Percentiles rank a stretch among this genome's conserved stretches.
phyloP scores from a whole-genome alignment of 2,113 vertebrate species.

The Polypterus bichir region DNA sequence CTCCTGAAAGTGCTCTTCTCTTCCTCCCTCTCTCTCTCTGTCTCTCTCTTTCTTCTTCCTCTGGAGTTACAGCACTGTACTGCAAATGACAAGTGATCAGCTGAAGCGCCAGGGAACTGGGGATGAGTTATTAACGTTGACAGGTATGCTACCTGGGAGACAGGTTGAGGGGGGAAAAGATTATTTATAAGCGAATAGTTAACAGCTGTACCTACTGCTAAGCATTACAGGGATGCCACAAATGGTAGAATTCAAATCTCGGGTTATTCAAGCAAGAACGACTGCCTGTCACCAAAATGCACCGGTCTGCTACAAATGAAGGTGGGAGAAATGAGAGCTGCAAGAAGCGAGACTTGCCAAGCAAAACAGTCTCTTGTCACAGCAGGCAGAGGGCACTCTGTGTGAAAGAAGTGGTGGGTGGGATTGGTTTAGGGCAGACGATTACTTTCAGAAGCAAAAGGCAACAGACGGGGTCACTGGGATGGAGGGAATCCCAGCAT shows the following conservation, averaged over 20 bases:
- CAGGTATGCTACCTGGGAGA: slow-evolving; percentile 73
- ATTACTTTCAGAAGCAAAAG: too few species aligned
- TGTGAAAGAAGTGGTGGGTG: too few species aligned
- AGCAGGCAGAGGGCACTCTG: slow-evolving; percentile 25
- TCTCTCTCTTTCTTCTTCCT: too few species aligned
- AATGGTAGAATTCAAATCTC: slow-evolving; percentile 66
- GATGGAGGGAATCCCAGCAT: too few species aligned
- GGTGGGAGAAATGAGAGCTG: slow-evolving; percentile 40
- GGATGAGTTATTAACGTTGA: slow-evolving; percentile 71
- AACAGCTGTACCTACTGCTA: slow-evolving; percentile 71
- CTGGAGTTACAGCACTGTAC: slow-evolving; percentile 25
- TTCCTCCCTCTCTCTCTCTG: too few species aligned
- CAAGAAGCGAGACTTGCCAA: slow-evolving; percentile 34
- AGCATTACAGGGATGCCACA: slow-evolving; percentile 71
- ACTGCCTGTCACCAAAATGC: slow-evolving; percentile 66
- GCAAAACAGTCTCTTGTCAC: slow-evolving; percentile 42
- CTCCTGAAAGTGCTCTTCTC: slow-evolving; percentile 16
- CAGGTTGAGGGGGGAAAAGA: slow-evolving; percentile 63
- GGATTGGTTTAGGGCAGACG: too few species aligned
- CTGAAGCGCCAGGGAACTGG: slow-evolving; percentile 50
- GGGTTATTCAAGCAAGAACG: slow-evolving; percentile 67
- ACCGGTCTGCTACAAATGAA: slow-evolving; percentile 58
- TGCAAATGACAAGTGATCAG: slow-evolving; percentile 58
- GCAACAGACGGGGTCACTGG: too few species aligned
- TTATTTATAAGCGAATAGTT: slow-evolving; percentile 73